A percentile compares a stretch with the other conserved stretches of the same genome.
These are phyloP conservation scores for Chaetoderma sp. DNA, from an alignment of 2,888 invertebrate species.

Conservation along the genomic window DNA sequence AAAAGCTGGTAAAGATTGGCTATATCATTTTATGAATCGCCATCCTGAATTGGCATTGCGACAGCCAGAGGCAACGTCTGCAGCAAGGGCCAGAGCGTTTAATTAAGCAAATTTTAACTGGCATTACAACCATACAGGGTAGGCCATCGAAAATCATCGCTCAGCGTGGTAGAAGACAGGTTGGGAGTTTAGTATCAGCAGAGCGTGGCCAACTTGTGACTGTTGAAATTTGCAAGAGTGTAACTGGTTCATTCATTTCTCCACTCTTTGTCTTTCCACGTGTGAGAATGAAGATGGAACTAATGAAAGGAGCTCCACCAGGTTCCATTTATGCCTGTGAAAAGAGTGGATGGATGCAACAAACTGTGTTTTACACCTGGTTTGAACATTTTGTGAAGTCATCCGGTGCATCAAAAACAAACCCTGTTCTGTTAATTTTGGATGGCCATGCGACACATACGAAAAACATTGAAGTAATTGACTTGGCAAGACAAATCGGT, in stretches of 20 bases:
- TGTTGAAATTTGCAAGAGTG: neutral
- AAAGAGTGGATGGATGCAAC: neutral
- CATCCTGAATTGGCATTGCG: conserved; percentile 7
- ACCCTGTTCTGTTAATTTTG: neutral
- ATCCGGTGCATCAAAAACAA: neutral
- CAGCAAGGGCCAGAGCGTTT: conserved; percentile 15
- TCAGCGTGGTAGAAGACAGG: neutral
- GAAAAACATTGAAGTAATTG: neutral
- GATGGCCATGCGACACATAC: neutral
- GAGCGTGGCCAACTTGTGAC: neutral
- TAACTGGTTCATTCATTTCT: neutral
- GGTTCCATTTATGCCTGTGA: neutral
- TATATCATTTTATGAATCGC: neutral
- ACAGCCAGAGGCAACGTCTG: conserved; percentile 16
- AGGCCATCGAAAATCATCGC: neutral
- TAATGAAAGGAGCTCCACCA: too few relatives aligned
- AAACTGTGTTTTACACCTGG: neutral
- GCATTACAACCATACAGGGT: neutral
- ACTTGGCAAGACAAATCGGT: neutral
- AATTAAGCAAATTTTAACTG: conserved; percentile 18
- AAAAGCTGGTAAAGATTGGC: conserved; percentile 20
- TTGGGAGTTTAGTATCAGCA: neutral
- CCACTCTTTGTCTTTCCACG: neutral
- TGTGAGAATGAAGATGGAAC: neutral
- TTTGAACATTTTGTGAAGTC: conserved; percentile 6